Base-by-base conservation (phyloP, 2,888 invertebrate genomes). In the Gymnosoma rotundatum region DNA sequence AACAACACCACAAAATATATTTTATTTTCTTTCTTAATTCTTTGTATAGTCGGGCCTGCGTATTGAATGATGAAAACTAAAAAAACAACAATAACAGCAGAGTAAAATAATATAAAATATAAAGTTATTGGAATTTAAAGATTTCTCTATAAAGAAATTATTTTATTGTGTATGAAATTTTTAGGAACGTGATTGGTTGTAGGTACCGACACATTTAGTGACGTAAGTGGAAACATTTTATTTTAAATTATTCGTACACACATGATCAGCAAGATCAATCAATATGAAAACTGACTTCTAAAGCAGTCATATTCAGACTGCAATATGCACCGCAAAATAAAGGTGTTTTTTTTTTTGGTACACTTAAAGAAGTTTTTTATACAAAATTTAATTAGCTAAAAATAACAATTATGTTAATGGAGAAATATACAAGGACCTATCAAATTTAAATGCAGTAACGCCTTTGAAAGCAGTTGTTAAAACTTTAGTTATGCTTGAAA, bases 261-360 rank as follows among this genome's bases (percentile, higher is more conserved):
- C 70, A 72, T 78, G 84, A 84, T 84, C 81, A 64, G 38, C 64
- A 52, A 84, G 84, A 84, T 84, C 84, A 84, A 84, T 84, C 81
- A 84, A 64, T 76, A 61, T 60, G 48, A 60, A 64, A 56, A n/a
- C 52, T 69, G 48, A 50, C 25, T 61, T 42, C 21, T 18, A 48
- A 38, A 32, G 52, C 58, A 67, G 45, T 21, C 14, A 38, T 52
- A 63, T 48, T 38, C 38, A 25, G 36, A 25, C 16, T 10, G 21
- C 3, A 66, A 66, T 75, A 66, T 36, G 32, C 38, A 61, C 48
- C 42, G 32, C 54, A 60, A 21, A n/a, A 48, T 36, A 21, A 56
- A 52, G 70, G 12, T 42, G 54, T 64, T 58, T 72, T 42, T 1
- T 25, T 25, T 25, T 48, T 16, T 21, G n/a, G 52, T 73, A 73